A percentile compares a stretch with the other conserved stretches of the same genome.
These are phyloP conservation scores for Phymatocera aterrima DNA, from an alignment of 2,888 invertebrate species.

Conservation along the genomic window DNA sequence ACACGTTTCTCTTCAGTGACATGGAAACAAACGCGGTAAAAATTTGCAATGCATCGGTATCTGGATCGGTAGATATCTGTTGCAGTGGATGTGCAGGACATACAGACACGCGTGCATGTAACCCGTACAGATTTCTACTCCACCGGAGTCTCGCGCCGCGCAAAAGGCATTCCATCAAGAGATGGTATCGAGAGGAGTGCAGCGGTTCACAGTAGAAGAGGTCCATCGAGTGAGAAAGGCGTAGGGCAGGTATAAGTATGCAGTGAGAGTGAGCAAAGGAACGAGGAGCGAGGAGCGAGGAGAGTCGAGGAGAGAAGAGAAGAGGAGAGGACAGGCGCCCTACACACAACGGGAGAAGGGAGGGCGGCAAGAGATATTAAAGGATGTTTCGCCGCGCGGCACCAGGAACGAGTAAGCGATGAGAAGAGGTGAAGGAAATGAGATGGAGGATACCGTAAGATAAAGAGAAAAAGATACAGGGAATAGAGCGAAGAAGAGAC, in stretches of 20 bases:
- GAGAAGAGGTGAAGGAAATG: conserved; percentile 46
- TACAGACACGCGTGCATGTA: no score
- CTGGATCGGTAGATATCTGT: conserved; percentile 54
- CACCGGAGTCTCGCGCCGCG: conserved; percentile 29
- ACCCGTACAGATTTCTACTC: conserved; percentile 24
- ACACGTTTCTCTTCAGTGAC: conserved; percentile 9
- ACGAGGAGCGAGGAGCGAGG: conserved; percentile 17
- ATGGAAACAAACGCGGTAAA: conserved; percentile 9
- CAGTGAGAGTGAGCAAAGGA: conserved; percentile 45
- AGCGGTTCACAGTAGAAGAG: conserved; percentile 49
- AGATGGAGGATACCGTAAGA: conserved; percentile 32
- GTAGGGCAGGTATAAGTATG: conserved; percentile 50
- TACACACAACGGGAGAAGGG: conserved; percentile 20
- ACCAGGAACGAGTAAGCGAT: conserved; percentile 52
- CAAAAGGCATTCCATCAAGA: conserved; percentile 72
- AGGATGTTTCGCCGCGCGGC: conserved; percentile 65
- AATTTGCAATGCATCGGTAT: conserved; percentile 56
- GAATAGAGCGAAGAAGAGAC: conserved; percentile 47
- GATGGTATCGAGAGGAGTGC: conserved; percentile 66
- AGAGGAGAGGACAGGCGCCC: conserved; percentile 44
- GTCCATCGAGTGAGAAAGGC: background rate
- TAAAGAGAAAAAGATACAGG: conserved; percentile 33
- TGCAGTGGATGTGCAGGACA: background rate
- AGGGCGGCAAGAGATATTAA: conserved; percentile 68
- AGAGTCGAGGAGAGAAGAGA: conserved; percentile 33